These are phyloP conservation scores for Chaetura pelagica DNA, from an alignment of 2,113 vertebrate genomes.

Conservation along the genomic window DNA sequence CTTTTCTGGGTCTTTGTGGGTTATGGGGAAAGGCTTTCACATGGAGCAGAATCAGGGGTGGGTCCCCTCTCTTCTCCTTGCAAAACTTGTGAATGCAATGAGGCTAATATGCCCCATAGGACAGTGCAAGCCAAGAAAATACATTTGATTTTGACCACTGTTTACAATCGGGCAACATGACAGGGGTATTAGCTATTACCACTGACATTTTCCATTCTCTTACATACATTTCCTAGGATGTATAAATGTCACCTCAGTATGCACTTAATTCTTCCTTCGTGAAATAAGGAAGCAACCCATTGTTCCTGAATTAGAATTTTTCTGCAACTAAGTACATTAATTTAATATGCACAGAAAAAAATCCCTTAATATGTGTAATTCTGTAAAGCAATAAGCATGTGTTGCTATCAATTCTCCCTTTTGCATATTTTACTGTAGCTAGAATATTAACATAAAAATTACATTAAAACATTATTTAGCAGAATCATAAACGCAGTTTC, in stretches of 20 bases:
- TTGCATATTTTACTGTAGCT: neutral
- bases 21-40: neutral
- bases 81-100: neutral
- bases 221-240: neutral
- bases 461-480: conserved; percentile 12
- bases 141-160: neutral
- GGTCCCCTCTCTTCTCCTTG: neutral
- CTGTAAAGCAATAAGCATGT: neutral
- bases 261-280: neutral
- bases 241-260: conserved; percentile 34
- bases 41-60: neutral
- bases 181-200: neutral
- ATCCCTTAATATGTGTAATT: neutral
- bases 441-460: conserved; percentile 28
- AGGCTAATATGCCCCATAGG: neutral
- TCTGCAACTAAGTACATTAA: neutral
- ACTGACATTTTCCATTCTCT: conserved; percentile 28
- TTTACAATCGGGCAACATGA: neutral
- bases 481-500: conserved; percentile 16
- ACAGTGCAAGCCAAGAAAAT: neutral
- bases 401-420: neutral
- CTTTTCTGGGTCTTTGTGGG: neutral
- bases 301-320: neutral
- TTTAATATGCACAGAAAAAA: neutral
- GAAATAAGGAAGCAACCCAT: neutral